These are phyloP conservation scores for Zaprionus lachaisei DNA, from an alignment of 1,140 invertebrate species.

Conservation along the genomic window DNA sequence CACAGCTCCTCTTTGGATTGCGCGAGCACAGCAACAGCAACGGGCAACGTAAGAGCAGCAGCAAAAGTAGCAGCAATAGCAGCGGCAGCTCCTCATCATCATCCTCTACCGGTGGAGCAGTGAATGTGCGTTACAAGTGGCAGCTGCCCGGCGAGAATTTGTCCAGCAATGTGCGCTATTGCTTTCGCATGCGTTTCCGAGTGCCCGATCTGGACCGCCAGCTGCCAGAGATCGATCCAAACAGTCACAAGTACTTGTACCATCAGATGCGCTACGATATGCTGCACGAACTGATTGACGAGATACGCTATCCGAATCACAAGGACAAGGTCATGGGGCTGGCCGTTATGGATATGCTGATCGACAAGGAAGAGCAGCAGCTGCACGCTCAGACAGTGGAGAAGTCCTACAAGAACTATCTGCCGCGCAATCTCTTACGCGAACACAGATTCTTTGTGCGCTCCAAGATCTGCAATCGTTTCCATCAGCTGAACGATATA, in stretches of 20 bases:
- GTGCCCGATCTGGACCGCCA: conserved; percentile 86
- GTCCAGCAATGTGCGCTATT: conserved; percentile 86
- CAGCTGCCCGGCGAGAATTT: conserved; percentile 86
- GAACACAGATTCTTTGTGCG: conserved; percentile 90
- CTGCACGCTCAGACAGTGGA: conserved; percentile 88
- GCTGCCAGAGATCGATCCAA: conserved; percentile 88
- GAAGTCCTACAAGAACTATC: conserved; percentile 91
- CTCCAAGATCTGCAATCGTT: conserved; percentile 89
- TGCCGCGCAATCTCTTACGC: conserved; percentile 91
- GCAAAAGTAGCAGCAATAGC: conserved; percentile 3
- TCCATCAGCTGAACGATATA: conserved; percentile 87
- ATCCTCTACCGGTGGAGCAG: conserved; percentile 29
- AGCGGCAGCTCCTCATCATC: conserved; percentile 7
- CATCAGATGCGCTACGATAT: conserved; percentile 93
- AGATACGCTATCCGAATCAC: conserved; percentile 90
- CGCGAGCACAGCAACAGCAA: conserved; percentile 45
- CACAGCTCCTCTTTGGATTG: conserved; percentile 91
- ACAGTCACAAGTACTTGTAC: conserved; percentile 93
- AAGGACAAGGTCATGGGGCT: conserved; percentile 91
- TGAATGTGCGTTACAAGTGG: conserved; percentile 88
- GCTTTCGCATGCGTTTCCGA: conserved; percentile 92
- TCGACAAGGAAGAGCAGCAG: conserved; percentile 90
- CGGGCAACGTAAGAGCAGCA: not conserved
- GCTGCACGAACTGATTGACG: conserved; percentile 90
- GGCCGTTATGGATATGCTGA: conserved; percentile 93